A percentile compares a stretch with the other conserved stretches of the same genome.
Evolutionary conservation across 2,888 invertebrate species (phyloP).

Genomic region (Hydrotaea diabolus): DNA sequence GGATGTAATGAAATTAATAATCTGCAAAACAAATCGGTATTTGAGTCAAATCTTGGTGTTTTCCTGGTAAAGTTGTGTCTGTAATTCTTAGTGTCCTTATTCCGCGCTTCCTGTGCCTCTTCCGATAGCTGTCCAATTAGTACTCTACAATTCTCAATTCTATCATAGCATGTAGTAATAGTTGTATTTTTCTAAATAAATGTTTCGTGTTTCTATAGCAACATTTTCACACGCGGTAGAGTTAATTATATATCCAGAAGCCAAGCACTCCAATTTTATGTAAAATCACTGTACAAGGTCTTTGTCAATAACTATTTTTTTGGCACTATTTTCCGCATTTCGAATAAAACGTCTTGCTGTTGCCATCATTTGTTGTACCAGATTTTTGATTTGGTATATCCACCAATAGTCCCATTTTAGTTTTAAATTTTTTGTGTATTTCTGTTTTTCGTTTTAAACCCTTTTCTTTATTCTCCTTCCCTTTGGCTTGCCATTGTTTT

Average conservation of each 20-base stretch:
- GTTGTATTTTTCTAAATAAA: slow-evolving; percentile 27
- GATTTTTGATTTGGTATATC: too few species aligned
- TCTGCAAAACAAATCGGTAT: slow-evolving; percentile 35
- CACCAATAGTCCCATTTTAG: too few species aligned
- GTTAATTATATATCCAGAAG: not conserved
- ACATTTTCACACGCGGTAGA: not conserved
- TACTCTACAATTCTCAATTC: too few species aligned
- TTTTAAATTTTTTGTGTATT: not conserved
- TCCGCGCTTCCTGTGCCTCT: slow-evolving; percentile 41
- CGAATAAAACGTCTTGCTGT: not conserved
- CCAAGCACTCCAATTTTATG: not conserved
- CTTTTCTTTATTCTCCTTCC: not conserved
- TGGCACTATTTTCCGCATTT: not conserved
- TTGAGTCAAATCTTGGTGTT: slow-evolving; percentile 16
- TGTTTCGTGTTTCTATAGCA: not conserved
- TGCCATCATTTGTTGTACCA: not conserved
- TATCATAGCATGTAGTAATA: slow-evolving; percentile 33
- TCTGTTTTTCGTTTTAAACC: not conserved
- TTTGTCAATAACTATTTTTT: not conserved
- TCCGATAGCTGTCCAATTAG: slow-evolving; percentile 39
- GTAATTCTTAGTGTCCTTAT: slow-evolving; percentile 32
- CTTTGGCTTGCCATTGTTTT: not conserved
- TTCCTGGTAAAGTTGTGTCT: slow-evolving; percentile 20
- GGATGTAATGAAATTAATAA: slow-evolving; percentile 33
- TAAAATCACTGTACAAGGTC: not conserved